Evolutionary conservation across 1,140 invertebrate species (phyloP), one percentile per base, ranked within the genome.

Genomic region (Conus betulinus): DNA sequence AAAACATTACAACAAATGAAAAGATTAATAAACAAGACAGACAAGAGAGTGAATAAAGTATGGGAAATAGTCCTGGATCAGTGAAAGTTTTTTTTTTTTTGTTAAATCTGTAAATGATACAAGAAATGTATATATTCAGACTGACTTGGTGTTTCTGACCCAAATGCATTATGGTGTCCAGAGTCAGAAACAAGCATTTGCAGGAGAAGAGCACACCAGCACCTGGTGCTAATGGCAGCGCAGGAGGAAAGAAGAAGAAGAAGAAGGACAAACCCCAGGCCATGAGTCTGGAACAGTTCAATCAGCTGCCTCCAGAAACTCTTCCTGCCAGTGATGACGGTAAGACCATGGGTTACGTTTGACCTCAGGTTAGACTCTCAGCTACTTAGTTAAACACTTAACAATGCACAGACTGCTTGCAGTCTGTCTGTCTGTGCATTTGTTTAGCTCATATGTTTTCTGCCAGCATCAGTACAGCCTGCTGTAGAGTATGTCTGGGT

Each of bases 211-310:
- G 83, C 8, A 82, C 78, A 81, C 76, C 57, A 60, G 88, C 87
- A 39, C n/a, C 85, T 55, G 84, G 25, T n/a, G 52, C 96, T 91
- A 91, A 84, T 39, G 90, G 67, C 82, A 92, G 87, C 78, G 91
- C 93, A 89, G 93, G 93, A 87, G 90, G 90, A 60, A 93, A 94
- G 89, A 94, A 94, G 90, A 96, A 96, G 85, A 96, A 96, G 90
- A 97, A 97, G 91, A 97, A 97, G 93, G 96, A 96, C 88, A 97
- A 97, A 95, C 96, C 94, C 20, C 88, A 94, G 17, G 93, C 96
- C 0, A 97, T 97, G 96, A 96, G 96, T 88, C 93, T 97, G 51
- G 96, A 97, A 90, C 95, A 97, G 92, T 97, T 97, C 92, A 97
- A 97, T 92, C 96, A 95, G 87, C 88, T 94, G 23, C 79, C 90